These are phyloP conservation scores for Hylyphantes graminicola DNA, from an alignment of 1,140 invertebrate species.

Conservation along the genomic window DNA sequence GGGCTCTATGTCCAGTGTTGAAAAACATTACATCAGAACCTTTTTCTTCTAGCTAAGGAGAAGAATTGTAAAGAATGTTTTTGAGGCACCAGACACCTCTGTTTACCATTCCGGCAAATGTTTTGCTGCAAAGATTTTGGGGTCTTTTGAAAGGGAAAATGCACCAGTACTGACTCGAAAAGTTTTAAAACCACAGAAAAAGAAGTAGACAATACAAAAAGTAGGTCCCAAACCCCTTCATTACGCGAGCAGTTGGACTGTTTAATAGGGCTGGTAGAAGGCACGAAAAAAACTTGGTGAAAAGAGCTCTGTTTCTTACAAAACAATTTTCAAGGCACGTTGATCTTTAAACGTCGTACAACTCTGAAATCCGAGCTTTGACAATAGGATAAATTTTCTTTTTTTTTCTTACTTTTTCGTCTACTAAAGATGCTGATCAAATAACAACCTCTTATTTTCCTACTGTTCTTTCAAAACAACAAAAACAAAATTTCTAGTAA, in stretches of 20 bases:
- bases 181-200: not conserved
- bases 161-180: not conserved
- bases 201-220: not conserved
- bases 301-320: slow-evolving; percentile 26
- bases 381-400: slow-evolving; percentile 40
- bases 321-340: slow-evolving; percentile 35
- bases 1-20: too few relatives aligned
- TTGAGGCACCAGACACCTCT: not conserved
- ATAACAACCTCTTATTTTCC: too few relatives aligned
- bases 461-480: too few relatives aligned
- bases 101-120: not conserved
- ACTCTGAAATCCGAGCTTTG: slow-evolving; percentile 29
- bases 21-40: too few relatives aligned
- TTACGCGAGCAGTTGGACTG: slow-evolving; percentile 22
- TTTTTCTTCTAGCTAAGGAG: too few relatives aligned
- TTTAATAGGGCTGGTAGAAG: slow-evolving; percentile 4
- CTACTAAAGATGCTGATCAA: not conserved
- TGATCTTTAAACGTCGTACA: slow-evolving; percentile 29
- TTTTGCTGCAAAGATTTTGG: not conserved
- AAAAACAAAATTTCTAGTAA: too few relatives aligned
- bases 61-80: not conserved
- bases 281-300: slow-evolving; percentile 7
- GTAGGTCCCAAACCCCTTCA: slow-evolving; percentile 3
- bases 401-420: not conserved
- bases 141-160: not conserved